Evolutionary conservation across 2,113 vertebrate genomes (phyloP).

Genomic region (Centrocercus urophasianus): DNA sequence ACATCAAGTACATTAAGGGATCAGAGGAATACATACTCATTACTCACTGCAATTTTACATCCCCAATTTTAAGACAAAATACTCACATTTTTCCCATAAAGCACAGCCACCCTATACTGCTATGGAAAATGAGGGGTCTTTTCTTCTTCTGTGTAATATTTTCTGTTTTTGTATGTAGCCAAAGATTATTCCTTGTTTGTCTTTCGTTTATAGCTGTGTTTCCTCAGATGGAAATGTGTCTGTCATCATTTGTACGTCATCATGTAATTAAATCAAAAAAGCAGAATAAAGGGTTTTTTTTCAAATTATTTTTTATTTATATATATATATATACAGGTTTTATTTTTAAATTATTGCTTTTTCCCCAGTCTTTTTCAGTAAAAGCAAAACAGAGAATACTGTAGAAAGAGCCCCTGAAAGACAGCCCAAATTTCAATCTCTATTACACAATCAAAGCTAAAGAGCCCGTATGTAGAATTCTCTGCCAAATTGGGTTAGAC

Average conservation of each 20-base stretch:
- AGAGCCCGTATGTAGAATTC: neutral
- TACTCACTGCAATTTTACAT: conserved; percentile 65
- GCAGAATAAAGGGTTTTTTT: neutral
- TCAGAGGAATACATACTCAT: conserved; percentile 70
- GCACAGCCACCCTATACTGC: neutral
- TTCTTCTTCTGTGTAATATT: conserved; percentile 21
- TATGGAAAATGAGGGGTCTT: conserved; percentile 28
- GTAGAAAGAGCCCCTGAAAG: neutral
- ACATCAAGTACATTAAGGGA: conserved; percentile 72
- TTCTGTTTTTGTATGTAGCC: neutral
- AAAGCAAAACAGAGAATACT: neutral
- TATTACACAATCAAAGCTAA: neutral
- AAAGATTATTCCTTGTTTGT: neutral
- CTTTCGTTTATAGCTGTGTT: neutral
- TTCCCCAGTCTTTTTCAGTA: neutral
- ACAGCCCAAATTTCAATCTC: neutral
- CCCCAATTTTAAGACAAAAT: conserved; percentile 51
- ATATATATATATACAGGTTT: neutral
- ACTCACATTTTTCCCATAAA: conserved; percentile 36
- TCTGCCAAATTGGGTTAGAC: neutral
- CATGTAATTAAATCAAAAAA: conserved; percentile 9
- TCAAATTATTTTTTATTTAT: too few species aligned
- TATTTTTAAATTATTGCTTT: neutral
- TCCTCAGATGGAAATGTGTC: neutral
- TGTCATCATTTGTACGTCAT: neutral